phyloP scores from a whole-genome alignment of 1,140 invertebrate species.

The Micrasema longulum region DNA sequence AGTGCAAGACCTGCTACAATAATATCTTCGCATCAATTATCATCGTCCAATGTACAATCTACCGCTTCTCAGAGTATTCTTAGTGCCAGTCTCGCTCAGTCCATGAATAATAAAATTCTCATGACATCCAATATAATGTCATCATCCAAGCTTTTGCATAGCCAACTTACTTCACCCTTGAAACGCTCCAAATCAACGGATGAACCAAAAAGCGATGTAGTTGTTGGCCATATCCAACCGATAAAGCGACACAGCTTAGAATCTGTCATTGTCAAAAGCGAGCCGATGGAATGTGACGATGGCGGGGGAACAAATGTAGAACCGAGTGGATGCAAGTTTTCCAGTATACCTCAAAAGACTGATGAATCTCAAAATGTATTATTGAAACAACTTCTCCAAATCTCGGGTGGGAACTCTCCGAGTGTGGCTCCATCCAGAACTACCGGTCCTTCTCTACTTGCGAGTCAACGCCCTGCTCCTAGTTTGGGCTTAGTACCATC shows the following conservation, averaged over 20 bases:
- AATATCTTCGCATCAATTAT: conserved; percentile 43
- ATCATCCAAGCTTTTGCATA: conserved; percentile 67
- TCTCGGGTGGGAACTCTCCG: conserved; percentile 74
- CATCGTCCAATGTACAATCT: conserved; percentile 19
- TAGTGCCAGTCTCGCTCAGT: conserved; percentile 56
- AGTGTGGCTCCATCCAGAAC: conserved; percentile 64
- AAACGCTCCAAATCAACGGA: conserved; percentile 68
- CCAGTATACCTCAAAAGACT: conserved; percentile 62
- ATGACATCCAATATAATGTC: conserved; percentile 63
- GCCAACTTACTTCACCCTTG: conserved; percentile 69
- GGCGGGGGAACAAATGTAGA: conserved; percentile 37
- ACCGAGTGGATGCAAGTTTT: conserved; percentile 57
- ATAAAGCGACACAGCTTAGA: conserved; percentile 67
- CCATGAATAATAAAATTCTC: conserved; percentile 59
- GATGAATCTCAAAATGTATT: conserved; percentile 91
- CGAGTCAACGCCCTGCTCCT: conserved; percentile 68
- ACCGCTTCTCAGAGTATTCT: conserved; percentile 37
- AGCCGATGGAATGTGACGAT: conserved; percentile 66
- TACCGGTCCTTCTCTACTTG: conserved; percentile 62
- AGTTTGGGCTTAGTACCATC: conserved; percentile 77
- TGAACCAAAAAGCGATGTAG: conserved; percentile 66
- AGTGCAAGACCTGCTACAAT: conserved; percentile 61
- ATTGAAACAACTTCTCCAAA: conserved; percentile 90
- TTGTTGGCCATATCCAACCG: conserved; percentile 64
- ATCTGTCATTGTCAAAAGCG: conserved; percentile 66